Evolutionary conservation across 2,113 vertebrate species (phyloP), one percentile per base, ranked within the genome.

Genomic region (Pangasianodon hypophthalmus): DNA sequence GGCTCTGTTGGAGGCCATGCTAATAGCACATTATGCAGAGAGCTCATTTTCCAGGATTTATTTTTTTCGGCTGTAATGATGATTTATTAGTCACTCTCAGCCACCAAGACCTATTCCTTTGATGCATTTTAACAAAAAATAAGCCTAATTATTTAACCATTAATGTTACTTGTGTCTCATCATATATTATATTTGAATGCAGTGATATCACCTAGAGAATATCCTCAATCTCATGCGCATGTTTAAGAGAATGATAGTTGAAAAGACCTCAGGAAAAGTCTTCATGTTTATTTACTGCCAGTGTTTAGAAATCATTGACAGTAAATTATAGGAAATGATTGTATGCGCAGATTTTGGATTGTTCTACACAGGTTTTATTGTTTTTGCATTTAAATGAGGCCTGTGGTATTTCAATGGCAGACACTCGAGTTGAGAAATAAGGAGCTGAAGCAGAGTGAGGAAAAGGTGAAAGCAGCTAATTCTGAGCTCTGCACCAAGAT

Each of bases 401-500:
- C 1, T 46, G 6, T 21, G 29, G 24, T 91, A 0, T 93, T 29
- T 5, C 7, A 91, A 91, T 87, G 90, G 2, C 64, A 98, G 97
- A 87, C 88, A 48, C 92, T 95, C n/a, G 89, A 95, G 90, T 93
- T 84, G 4, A 94, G 89, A 93, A 95, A 97, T 88, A 92, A 95
- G 92, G 96, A 98, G 88, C 93, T 98, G 92, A 97, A 95, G 92
- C 95, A 96, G 95, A 97, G 90, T 13, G 94, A 99, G 92, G 97
- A 97, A 92, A 97, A 97, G 67, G 87, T 99, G 75, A 98, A 94
- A 92, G 94, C 84, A 8, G 94, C 96, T 91, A 99, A 99, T 92
- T 96, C 95, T 85, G 97, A 98, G 85, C 97, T 99, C 71, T 99
- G 98, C 92, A 96, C 93, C 93, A 97, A 99, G 94, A 99, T 99